phyloP scores from a whole-genome alignment of 2,113 vertebrate species.

The Daboia siamensis region DNA sequence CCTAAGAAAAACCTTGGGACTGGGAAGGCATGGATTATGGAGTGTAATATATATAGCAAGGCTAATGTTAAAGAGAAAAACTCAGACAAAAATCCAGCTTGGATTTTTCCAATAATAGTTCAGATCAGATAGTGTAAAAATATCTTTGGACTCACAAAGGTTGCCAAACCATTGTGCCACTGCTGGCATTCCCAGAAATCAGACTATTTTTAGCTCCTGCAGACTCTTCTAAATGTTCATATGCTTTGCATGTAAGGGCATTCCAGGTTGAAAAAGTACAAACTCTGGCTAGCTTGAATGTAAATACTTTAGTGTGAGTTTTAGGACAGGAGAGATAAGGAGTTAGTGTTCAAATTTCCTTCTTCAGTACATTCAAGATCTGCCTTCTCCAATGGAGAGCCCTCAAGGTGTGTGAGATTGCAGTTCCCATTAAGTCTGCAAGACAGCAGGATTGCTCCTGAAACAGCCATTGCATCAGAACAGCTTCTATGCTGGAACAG shows the following conservation, averaged over 20 bases:
- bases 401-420: background rate
- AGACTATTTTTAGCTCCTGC: conserved; percentile 18
- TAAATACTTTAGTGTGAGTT: conserved; percentile 37
- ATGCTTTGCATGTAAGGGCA: conserved; percentile 7
- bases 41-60: conserved; percentile 14
- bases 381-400: background rate
- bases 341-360: conserved; percentile 41
- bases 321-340: conserved; percentile 33
- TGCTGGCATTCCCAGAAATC: conserved; percentile 13
- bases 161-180: conserved; percentile 43
- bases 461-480: background rate
- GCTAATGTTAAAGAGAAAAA: conserved; percentile 36
- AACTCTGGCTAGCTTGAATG: background rate
- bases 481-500: background rate
- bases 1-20: background rate
- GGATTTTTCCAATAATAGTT: conserved; percentile 33
- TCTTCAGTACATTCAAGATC: conserved; percentile 27
- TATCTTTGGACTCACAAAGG: conserved; percentile 14
- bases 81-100: conserved; percentile 36
- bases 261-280: conserved; percentile 26
- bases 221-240: conserved; percentile 8
- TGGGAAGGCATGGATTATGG: background rate
- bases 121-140: conserved; percentile 19
- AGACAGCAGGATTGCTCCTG: background rate
- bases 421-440: background rate